These are phyloP conservation scores for Threskiornis aethiopicus DNA, from an alignment of 2,797 vertebrate species.

Conservation along the genomic window DNA sequence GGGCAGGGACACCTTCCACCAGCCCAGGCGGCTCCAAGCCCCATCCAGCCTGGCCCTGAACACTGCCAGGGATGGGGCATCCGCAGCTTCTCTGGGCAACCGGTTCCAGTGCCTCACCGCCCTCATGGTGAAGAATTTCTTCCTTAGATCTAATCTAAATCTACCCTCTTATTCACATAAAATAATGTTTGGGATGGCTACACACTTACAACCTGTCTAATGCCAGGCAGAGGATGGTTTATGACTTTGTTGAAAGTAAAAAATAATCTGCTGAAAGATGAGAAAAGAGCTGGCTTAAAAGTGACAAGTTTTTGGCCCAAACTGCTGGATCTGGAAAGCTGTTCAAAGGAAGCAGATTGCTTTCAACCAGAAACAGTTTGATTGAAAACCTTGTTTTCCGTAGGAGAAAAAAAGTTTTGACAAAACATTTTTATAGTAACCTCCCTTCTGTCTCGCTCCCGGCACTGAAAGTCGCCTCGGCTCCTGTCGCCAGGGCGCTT, in stretches of 20 bases:
- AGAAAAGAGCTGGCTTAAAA: constrained; percentile 3
- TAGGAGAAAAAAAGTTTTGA: background rate
- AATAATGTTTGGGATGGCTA: background rate
- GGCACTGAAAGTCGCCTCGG: background rate
- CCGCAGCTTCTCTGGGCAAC: too few species aligned
- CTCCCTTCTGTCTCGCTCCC: background rate
- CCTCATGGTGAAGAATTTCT: too few species aligned
- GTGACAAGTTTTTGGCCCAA: constrained; percentile 20
- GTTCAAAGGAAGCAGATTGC: constrained; percentile 15
- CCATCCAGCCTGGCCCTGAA: too few species aligned
- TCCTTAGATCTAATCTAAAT: too few species aligned
- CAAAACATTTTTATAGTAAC: background rate
- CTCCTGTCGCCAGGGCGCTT: background rate
- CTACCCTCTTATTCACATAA: background rate
- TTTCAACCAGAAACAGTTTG: background rate
- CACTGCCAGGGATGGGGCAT: too few species aligned
- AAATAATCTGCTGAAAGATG: background rate
- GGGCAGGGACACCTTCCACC: too few species aligned
- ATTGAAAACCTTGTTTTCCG: constrained; percentile 25
- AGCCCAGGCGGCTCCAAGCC: too few species aligned
- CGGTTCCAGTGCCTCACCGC: too few species aligned
- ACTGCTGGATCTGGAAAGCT: background rate
- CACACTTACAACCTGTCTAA: background rate
- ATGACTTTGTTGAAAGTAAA: background rate
- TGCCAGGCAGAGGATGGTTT: background rate